Conservation (phyloP, 2,797 vertebrate species). For the Parotocinclus haroldoi region DNA sequence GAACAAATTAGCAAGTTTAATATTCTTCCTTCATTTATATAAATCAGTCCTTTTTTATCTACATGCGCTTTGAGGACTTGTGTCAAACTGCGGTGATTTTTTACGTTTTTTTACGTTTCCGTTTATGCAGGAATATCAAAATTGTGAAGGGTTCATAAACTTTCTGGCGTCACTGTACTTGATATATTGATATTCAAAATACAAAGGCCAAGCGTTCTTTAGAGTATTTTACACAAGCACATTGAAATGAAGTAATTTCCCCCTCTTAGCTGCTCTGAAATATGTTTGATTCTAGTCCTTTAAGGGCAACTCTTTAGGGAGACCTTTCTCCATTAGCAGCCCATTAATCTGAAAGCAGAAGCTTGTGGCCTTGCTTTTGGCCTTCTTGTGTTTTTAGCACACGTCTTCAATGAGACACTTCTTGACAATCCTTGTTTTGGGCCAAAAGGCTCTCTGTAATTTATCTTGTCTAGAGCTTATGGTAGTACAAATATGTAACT, state of each 20-base stretch:
- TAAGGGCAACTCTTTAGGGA: slow-evolving; percentile 53
- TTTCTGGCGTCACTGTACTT: too few relatives aligned
- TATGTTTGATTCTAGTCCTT: slow-evolving; percentile 50
- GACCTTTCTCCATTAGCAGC: slow-evolving; percentile 54
- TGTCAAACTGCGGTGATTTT: too few relatives aligned
- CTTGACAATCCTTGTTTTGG: slow-evolving; percentile 36
- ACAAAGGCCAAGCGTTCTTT: slow-evolving; percentile 20
- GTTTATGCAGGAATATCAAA: too few relatives aligned
- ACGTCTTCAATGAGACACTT: slow-evolving; percentile 55
- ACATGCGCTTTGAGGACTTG: too few relatives aligned
- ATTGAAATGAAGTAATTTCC: slow-evolving; percentile 21
- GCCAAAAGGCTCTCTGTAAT: slow-evolving; percentile 67
- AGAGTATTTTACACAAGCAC: slow-evolving; percentile 15
- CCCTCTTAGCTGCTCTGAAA: slow-evolving; percentile 45
- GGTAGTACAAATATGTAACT: slow-evolving; percentile 73
- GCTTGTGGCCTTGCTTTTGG: slow-evolving; percentile 57
- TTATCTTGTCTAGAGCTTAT: slow-evolving; percentile 58
- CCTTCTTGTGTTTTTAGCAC: slow-evolving; percentile 65
- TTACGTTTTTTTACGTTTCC: too few relatives aligned
- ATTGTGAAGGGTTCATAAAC: too few relatives aligned
- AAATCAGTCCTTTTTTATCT: too few relatives aligned
- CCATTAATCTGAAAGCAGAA: slow-evolving; percentile 52
- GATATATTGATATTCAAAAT: not conserved
- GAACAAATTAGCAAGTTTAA: too few relatives aligned
- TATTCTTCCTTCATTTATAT: too few relatives aligned